Evolutionary conservation across 2,888 invertebrate genomes (phyloP), one percentile per base, ranked within the genome.

Genomic region (Eristalinus sepulchralis): DNA sequence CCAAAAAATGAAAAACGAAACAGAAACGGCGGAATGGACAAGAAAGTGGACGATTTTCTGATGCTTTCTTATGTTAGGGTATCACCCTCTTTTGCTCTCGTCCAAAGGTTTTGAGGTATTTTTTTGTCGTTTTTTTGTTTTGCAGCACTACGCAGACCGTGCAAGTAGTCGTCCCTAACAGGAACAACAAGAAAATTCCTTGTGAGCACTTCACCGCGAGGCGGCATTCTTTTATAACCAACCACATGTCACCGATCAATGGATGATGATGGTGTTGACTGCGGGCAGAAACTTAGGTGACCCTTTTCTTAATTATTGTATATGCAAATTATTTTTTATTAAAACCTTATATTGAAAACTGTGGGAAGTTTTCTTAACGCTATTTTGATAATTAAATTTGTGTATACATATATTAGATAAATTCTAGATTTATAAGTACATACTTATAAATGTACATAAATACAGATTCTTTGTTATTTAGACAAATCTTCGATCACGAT

Each of bases 151-250:
- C 60, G 66, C 39, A 73, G 73, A 64, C 59, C 57, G 20, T 36
- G 5, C 39, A 39, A 39, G 53, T 17, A 39, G 31, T 72, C 63
- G 78, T 83, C 84, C 80, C 80, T 84, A 47, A 33, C 53, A 79
- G 53, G 31, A 73, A 79, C 71, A 80, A 76, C 71, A 80, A 76
- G 67, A 84, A 80, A 47, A 84, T 80, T 71, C 71, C 76, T 83
- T 78, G 68, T 68, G 39, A 78, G 72, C 78, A 83, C 63, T 78
- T 83, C 53, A 63, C 68, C 10, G 53, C 64, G 75, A 71, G 72
- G 78, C 78, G 83, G 78, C 83, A 73, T 78, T 72, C 67, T 75
- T 83, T 80, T 76, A 76, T 80, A 10, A 66, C 63, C n/a, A 62
- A 24, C 70, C 80, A 75, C 83, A 84, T 80, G 78, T 83, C 68